Base-by-base conservation (phyloP, 1,140 invertebrate species). In the Tetraneura akinire region DNA sequence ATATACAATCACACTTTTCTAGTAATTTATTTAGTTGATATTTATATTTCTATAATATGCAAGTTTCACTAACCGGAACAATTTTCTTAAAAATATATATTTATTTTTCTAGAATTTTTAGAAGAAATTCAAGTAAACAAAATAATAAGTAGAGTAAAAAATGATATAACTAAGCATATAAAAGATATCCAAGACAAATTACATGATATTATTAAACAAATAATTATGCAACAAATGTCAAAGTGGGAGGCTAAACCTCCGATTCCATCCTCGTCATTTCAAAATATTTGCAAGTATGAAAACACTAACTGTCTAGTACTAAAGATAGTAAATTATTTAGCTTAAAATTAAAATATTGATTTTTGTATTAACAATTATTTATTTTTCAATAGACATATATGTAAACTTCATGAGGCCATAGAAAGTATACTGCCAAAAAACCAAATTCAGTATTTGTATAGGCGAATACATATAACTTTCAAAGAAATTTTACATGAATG, bases 181-280 rank as follows among this genome's bases (percentile, higher is more conserved):
- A 90, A 92, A 83, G 96, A 98, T 87, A 94, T 98, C 82, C 92
- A 95, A 84, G 91, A 90, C 82, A 98, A 98, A 88, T 90, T 99
- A 81, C 90, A 96, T 45, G 88, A 90, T 26, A 95, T 99, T 83
- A 93, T 98, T 66, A 92, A 92, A 83, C 92, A 92, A 83, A 90
- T 96, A 82, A 86, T 97, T 21, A 89, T 89, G 47, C 89, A 89
- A 68, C 92, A 96, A 84, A 86, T 96, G 81, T 87, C 87, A 18
- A 88, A 88, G 82, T 99, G 97, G 96, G 94, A 96, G 85, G 96
- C 96, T 0, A 93, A 94, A 84, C 95, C 96, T 29, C 96, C 97
- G 3, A 93, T 98, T 82, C 97, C 97, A 45, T 98, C 97, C 3
- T 90, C 92, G 83, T 91, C 92, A 83, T 98, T 99, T 86, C 90